These are phyloP conservation scores for Theocolax elegans DNA, from an alignment of 1,140 invertebrate species.

Conservation along the genomic window DNA sequence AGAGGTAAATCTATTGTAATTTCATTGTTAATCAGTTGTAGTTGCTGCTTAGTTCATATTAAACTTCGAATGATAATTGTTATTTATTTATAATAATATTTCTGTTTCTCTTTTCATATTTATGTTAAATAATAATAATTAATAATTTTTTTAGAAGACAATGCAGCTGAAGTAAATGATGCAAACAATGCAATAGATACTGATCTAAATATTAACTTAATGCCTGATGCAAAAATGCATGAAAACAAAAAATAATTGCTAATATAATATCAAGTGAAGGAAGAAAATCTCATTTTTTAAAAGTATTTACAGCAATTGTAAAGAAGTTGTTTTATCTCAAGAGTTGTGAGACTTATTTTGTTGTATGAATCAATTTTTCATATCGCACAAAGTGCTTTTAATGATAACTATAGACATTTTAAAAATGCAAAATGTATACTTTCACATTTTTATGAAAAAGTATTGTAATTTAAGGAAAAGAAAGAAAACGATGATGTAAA, in stretches of 20 bases:
- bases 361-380: conserved; percentile 21
- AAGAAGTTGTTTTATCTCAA: background rate
- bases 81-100: too few species aligned
- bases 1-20: conserved; percentile 6
- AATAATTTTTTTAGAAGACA: conserved; percentile 32
- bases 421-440: background rate
- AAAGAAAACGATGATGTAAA: conserved; percentile 8
- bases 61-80: too few species aligned
- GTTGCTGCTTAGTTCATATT: too few species aligned
- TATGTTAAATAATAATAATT: too few species aligned
- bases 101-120: too few species aligned
- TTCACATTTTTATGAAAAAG: background rate
- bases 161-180: conserved; percentile 37
- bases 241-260: conserved; percentile 27
- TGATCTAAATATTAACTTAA: conserved; percentile 33
- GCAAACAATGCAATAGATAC: conserved; percentile 25
- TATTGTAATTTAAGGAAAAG: conserved; percentile 10
- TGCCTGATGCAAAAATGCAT: conserved; percentile 13
- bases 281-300: conserved; percentile 9
- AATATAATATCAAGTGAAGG: background rate
- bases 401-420: conserved; percentile 11
- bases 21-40: too few species aligned
- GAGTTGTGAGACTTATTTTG: conserved; percentile 8
- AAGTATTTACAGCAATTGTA: background rate
- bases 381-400: conserved; percentile 22